These are phyloP conservation scores for Anarsia innoxiella DNA, from an alignment of 2,888 invertebrate species.

Conservation along the genomic window DNA sequence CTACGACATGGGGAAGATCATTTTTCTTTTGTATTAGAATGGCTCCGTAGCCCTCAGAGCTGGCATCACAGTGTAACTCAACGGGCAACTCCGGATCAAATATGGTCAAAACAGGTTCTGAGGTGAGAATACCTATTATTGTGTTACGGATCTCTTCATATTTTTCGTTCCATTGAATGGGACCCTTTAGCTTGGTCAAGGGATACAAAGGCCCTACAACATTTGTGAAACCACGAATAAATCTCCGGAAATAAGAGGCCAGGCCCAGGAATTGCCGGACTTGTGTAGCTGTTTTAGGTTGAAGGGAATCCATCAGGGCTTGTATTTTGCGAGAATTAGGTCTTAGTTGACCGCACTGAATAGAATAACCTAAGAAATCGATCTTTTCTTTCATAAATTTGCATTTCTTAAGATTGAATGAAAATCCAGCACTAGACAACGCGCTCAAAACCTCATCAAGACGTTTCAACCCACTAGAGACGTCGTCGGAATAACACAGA, in stretches of 20 bases:
- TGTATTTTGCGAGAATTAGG: constrained; percentile 19
- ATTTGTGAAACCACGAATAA: constrained; percentile 19
- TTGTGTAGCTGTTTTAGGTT: constrained; percentile 19
- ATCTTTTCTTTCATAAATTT: constrained; percentile 17
- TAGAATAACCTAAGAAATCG: constrained; percentile 16
- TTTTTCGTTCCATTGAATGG: constrained; percentile 18
- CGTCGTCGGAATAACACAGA: constrained; percentile 12
- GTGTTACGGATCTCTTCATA: constrained; percentile 16
- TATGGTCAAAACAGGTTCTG: constrained; percentile 17
- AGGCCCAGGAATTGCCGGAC: constrained; percentile 21
- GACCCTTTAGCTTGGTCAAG: constrained; percentile 22
- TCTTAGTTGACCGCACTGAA: constrained; percentile 14
- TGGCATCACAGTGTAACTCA: constrained; percentile 21
- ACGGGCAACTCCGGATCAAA: constrained; percentile 17
- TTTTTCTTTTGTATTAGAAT: constrained; percentile 15
- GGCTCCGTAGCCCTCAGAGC: constrained; percentile 16
- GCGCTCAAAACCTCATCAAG: constrained; percentile 13
- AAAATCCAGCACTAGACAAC: constrained; percentile 15
- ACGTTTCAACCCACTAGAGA: constrained; percentile 12
- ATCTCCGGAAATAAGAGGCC: constrained; percentile 20
- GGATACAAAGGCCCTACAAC: constrained; percentile 23
- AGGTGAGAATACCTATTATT: constrained; percentile 13
- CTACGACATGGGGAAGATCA: constrained; percentile 7
- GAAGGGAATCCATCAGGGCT: constrained; percentile 14
- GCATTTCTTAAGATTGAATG: constrained; percentile 17